Evolutionary conservation across 2,797 vertebrate genomes (phyloP).

Genomic region (Tapirus indicus): DNA sequence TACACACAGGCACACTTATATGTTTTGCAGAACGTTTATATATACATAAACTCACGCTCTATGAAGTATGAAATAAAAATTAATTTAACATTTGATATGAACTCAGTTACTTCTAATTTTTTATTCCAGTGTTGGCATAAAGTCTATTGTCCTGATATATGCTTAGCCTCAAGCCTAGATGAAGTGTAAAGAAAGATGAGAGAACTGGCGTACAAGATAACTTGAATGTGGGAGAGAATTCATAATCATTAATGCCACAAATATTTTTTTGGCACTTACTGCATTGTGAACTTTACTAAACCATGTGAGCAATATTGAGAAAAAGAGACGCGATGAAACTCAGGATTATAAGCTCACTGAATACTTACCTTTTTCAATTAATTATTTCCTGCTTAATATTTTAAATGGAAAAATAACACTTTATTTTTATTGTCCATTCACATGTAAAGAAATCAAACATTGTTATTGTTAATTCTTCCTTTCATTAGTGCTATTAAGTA

Average conservation of each 20-base stretch:
- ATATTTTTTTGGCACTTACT: not conserved
- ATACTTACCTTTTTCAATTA: not conserved
- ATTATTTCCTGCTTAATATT: not conserved
- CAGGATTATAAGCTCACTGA: not conserved
- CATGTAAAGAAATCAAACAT: not conserved
- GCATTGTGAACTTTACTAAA: not conserved
- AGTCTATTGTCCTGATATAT: not conserved
- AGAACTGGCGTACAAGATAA: not conserved
- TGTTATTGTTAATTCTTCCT: not conserved
- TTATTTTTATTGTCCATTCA: slow-evolving; percentile 25
- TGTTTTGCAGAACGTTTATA: not conserved
- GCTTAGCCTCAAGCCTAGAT: not conserved
- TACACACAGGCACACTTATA: not conserved
- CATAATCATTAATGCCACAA: not conserved
- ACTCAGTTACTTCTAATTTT: slow-evolving; percentile 37
- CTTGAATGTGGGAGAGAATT: not conserved
- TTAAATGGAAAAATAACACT: slow-evolving; percentile 18
- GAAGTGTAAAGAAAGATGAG: not conserved
- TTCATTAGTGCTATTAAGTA: slow-evolving; percentile 43
- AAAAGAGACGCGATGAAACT: not conserved
- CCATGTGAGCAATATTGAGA: not conserved
- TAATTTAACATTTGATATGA: not conserved
- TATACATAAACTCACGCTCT: not conserved
- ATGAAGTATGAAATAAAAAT: not conserved
- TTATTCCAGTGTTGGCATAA: not conserved